These are phyloP conservation scores for Brassicogethes aeneus DNA, from an alignment of 2,888 invertebrate genomes.

Conservation along the genomic window DNA sequence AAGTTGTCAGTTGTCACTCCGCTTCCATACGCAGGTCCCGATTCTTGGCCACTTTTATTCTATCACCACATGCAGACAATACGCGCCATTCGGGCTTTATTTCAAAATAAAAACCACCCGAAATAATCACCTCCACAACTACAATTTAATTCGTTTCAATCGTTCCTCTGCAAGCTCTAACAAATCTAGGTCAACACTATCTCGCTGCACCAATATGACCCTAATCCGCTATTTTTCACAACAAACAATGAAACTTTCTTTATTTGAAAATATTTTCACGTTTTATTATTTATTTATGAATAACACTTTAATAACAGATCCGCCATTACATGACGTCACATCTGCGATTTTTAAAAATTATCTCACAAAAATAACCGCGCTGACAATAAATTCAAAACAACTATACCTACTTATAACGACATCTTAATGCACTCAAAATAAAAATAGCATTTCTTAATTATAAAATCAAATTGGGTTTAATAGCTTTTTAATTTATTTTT, in stretches of 20 bases:
- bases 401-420: no score
- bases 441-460: no score
- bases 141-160: background rate
- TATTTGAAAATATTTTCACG: background rate
- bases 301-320: no score
- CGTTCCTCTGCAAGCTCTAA: no score
- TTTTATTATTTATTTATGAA: no score
- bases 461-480: no score
- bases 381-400: no score
- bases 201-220: background rate
- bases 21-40: background rate
- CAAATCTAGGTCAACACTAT: background rate
- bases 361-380: no score
- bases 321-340: no score
- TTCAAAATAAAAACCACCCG: background rate
- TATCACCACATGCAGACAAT: background rate
- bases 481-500: no score
- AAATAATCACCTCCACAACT: background rate
- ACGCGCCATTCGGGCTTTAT: background rate
- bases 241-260: background rate
- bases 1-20: background rate
- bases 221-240: conserved; percentile 1
- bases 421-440: no score
- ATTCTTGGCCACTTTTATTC: background rate
- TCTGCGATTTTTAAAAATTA: no score